phyloP scores from a whole-genome alignment of 2,797 vertebrate species.

The Avahi laniger region DNA sequence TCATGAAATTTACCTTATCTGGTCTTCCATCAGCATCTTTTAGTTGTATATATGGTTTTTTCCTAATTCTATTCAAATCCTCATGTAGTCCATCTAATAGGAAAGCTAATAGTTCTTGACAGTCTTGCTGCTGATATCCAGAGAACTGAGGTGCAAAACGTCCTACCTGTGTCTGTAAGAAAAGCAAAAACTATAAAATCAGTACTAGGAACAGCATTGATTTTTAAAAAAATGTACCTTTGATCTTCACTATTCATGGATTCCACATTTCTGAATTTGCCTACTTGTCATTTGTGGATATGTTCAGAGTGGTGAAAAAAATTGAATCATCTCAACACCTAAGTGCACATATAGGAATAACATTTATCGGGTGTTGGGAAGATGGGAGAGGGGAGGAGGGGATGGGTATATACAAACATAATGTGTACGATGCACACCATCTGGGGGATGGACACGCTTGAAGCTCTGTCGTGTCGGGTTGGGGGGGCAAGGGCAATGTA shows the following conservation, averaged over 20 bases:
- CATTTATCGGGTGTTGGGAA: no score
- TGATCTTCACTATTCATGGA: background rate
- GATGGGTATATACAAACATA: no score
- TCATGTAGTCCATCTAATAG: slow-evolving; percentile 98
- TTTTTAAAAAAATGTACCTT: background rate
- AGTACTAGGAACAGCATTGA: background rate
- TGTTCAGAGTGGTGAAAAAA: background rate
- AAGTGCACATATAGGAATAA: no score
- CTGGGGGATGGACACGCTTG: no score
- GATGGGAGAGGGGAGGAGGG: no score
- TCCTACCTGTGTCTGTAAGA: slow-evolving; percentile 95
- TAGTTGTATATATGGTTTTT: slow-evolving; percentile 98
- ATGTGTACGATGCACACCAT: no score
- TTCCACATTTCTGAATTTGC: background rate
- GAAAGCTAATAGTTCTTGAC: slow-evolving; percentile 97
- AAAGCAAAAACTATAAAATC: slow-evolving; percentile 29
- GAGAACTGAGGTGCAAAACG: slow-evolving; percentile 99
- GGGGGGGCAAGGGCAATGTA: no score
- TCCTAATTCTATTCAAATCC: slow-evolving; percentile 97
- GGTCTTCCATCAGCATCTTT: slow-evolving; percentile 96
- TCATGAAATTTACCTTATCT: slow-evolving; percentile 90
- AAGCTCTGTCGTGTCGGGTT: no score
- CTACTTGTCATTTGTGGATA: background rate
- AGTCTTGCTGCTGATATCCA: slow-evolving; percentile 99
- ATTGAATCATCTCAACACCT: background rate